These are phyloP conservation scores for Patagioenas fasciata DNA, from an alignment of 2,113 vertebrate genomes.

Conservation along the genomic window DNA sequence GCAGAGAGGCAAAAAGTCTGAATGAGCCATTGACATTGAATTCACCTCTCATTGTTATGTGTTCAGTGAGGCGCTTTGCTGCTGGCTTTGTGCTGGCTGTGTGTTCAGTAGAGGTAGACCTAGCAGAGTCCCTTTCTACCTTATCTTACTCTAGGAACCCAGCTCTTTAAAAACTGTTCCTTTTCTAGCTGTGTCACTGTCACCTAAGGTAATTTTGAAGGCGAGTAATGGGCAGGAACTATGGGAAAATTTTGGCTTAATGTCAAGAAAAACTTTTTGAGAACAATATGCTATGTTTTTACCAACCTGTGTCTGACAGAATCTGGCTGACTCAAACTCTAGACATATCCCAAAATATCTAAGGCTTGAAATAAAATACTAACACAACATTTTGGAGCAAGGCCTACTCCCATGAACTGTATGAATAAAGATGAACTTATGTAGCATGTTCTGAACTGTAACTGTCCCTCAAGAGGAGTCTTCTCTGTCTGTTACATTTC, in stretches of 20 bases:
- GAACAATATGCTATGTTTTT: not conserved
- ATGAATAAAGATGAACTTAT: not conserved
- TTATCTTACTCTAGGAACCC: not conserved
- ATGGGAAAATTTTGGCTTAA: not conserved
- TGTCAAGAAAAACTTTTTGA: not conserved
- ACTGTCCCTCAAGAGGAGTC: not conserved
- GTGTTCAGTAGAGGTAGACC: not conserved
- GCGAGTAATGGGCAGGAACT: not conserved
- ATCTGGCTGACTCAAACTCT: not conserved
- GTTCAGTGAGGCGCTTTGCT: not conserved
- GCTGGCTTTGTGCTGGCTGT: not conserved
- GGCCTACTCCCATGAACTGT: not conserved
- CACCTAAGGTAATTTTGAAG: not conserved
- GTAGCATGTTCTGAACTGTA: not conserved
- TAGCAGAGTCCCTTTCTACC: not conserved
- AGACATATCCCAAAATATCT: not conserved
- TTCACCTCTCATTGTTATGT: not conserved
- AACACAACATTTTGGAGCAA: not conserved
- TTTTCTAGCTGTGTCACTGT: not conserved
- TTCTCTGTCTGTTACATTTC: not conserved
- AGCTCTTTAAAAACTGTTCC: not conserved
- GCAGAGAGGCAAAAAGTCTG: constrained; percentile 35
- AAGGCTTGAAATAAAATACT: not conserved
- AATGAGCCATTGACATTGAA: constrained; percentile 37
- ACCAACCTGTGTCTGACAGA: not conserved